Evolutionary conservation across 2,888 invertebrate genomes (phyloP), one percentile per base, ranked within the genome.

Genomic region (Eupsilia transversa): DNA sequence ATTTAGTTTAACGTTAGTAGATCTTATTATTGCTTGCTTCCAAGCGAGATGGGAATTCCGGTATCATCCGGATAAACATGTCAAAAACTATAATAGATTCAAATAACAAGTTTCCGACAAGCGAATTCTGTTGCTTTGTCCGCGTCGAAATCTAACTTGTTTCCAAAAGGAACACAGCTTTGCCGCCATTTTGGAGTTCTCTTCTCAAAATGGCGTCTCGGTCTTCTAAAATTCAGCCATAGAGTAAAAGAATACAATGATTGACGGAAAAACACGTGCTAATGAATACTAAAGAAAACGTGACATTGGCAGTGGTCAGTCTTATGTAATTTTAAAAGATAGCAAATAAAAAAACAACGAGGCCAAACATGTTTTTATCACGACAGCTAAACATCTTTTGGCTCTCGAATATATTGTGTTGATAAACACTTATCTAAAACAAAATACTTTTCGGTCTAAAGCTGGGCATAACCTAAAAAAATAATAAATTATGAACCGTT

Each of bases 351-450:
- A 59, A 65, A 68, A 59, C 5, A 41, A 3, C 68, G 49, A 69
- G 68, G 68, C 68, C 75, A 71, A 80, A 82, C 74, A 79, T 84
- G 73, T 74, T 68, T 70, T 67, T 74, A 72, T 49, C 46, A 5
- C 60, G 43, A 67, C 52, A 5, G 27, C 30, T 49, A 56, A 46
- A 80, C 20, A 35, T 57, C 17, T 49, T 64, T 66, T 81, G 60
- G 75, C 75, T 60, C 38, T 23, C 3, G 41, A 56, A 81, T 35
- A 74, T 20, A 61, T 61, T 61, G 23, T 56, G 27, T 41, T 61
- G 23, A 56, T 56, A 56, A 41, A 46, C 70, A 60, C 14, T 64
- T n/a, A 64, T 33, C 10, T 17, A 35, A 71, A 57, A 63, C 27
- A 56, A 35, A 10, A 54, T 7, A 54, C 38, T 9, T 35, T 68